Evolutionary conservation across 2,113 vertebrate species (phyloP).

Genomic region (Cebidichthys violaceus): DNA sequence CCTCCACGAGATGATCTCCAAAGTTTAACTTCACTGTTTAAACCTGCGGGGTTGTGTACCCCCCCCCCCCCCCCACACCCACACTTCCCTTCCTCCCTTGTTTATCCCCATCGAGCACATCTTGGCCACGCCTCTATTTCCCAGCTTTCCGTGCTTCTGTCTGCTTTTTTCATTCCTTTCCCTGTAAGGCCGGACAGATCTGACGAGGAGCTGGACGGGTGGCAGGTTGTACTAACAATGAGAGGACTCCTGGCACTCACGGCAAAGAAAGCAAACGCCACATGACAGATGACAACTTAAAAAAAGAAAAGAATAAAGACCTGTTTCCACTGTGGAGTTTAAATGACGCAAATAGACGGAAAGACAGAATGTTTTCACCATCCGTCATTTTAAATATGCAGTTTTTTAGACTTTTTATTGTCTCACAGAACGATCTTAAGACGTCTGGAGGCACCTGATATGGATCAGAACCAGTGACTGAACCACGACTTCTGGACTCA

Average conservation of each 20-base stretch:
- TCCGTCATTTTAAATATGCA: conserved; percentile 7
- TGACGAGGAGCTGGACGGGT: conserved; percentile 29
- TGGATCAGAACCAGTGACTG: conserved; percentile 22
- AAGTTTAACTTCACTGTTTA: background rate
- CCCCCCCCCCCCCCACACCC: background rate
- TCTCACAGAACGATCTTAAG: conserved; percentile 12
- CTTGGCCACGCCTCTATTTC: conserved; percentile 15
- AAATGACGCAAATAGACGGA: background rate
- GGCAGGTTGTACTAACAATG: conserved; percentile 33
- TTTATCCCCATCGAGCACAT: conserved; percentile 39
- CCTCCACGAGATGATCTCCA: conserved; percentile 5
- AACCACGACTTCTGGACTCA: background rate
- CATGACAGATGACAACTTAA: background rate
- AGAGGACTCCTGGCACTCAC: conserved; percentile 26
- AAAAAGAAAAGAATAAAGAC: background rate
- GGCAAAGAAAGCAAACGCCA: background rate
- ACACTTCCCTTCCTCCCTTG: background rate
- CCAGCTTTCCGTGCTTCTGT: conserved; percentile 3
- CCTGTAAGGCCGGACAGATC: conserved; percentile 42
- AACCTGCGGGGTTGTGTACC: background rate
- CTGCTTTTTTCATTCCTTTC: conserved; percentile 51
- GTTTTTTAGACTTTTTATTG: conserved; percentile 27
- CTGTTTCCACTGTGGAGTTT: conserved; percentile 12
- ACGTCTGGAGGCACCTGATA: conserved; percentile 38
- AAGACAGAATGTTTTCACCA: background rate